Evolutionary conservation across 2,797 vertebrate species (phyloP), one percentile per base, ranked within the genome.

Genomic region (Pampus argenteus): DNA sequence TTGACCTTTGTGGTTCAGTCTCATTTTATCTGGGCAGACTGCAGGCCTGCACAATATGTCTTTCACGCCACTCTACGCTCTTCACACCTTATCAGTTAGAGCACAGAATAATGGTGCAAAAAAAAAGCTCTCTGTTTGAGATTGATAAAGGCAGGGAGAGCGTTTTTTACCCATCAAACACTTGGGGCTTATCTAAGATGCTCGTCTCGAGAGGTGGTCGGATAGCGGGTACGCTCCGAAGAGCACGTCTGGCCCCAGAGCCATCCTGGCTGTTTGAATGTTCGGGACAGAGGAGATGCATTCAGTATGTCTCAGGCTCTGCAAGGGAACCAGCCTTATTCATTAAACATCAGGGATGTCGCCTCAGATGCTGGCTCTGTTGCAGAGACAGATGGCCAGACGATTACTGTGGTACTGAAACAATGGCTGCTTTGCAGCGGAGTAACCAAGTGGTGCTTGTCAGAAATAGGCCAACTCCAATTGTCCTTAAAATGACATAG

Each of bases 141-240:
- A 88, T 86, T 91, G 90, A 93, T 93, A 92, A 92, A 89, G 77
- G 74, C 58, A 62, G 47, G 62, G 74, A 85, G 83, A 85, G 56
- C 29, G n/a, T 67, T 70, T 82, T 80, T 71, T n/a, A n/a, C 70
- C 84, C 84, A 88, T 89, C 89, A 91, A 84, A 86, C 68, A 87
- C 80, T 85, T 18, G 1, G 71, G 38, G 57, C 86, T 92, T 92
- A 93, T 93, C 91, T 71, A 50, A 54, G 76, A 50, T 45, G 54
- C 63, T 74, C 48, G 78, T 83, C 83, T 85, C 56, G 71, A 90
- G 82, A 82, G 77, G 78, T 71, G 71, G 74, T 74, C 56, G 71
- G 79, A 83, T 75, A 54, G 57, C 51, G 42, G 26, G 40, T 38
- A 63, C 22, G 26, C 81, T 89, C 72, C 75, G 76, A 73, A 81